Base-by-base conservation (phyloP, 2,113 vertebrate species). In the Oostethus manadensis region DNA sequence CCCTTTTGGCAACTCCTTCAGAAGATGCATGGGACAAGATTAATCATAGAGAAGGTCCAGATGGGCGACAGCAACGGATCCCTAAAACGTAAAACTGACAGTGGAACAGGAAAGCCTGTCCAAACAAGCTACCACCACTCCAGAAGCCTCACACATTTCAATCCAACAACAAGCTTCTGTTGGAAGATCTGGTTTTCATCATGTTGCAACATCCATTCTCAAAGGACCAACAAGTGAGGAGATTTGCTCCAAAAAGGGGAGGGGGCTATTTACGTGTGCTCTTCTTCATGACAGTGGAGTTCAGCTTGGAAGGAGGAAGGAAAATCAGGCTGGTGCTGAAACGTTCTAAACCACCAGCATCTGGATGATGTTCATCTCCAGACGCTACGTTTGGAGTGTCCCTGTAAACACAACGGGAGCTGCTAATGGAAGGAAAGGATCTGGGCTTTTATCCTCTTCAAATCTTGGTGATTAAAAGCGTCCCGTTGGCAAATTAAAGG, bases 21-120 rank as follows among this genome's bases (percentile, higher is more conserved):
- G 81, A 85, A 83, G 80, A 85, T 83, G 84, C 76, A 83, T 83
- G 77, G 79, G 75, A 78, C 64, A 73, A 71, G 68, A 87, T 86
- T 77, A 83, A 84, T 85, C 83, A 80, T 83, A 87, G 74, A 51
- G 51, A 73, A 82, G 73, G 57, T 64, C 78, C 84, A 84, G 83
- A 88, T 88, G 85, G 86, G 81, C 76, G 76, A 70, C 70, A 62
- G 60, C 66, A 60, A 64, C 40, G 63, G 64, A 67, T 70, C 26
- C 56, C 51, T 42, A 14, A 42, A 62, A 76, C 81, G 62, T 50
- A 49, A 59, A 75, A 71, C 71, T 70, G 56, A 66, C 61, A 68
- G 66, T 76, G 71, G 67, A 68, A 70, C 42, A 77, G 58, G 66
- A 60, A 80, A 72, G 75, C 85, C 74, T 80, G 82, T 77, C 71